phyloP scores from a whole-genome alignment of 2,797 vertebrate genomes.

The Eremophila alpestris region DNA sequence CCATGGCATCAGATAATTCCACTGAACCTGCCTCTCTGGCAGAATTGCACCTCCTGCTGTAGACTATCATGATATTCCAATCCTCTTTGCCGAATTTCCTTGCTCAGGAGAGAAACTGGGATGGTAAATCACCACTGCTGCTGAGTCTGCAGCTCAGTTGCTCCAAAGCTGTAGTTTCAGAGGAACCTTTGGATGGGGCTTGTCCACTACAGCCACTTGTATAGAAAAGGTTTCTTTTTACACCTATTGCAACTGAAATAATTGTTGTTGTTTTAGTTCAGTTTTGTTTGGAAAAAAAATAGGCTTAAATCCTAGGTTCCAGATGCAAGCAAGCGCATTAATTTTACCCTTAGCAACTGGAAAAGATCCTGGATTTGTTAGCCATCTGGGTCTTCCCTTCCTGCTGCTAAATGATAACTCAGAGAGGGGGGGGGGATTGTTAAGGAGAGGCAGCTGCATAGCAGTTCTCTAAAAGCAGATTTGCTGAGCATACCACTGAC shows the following conservation, averaged over 20 bases:
- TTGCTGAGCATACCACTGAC: neutral
- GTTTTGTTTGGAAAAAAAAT: neutral
- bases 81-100: neutral
- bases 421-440: neutral
- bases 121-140: neutral
- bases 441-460: constrained; percentile 4
- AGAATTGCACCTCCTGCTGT: neutral
- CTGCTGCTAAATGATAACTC: neutral
- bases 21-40: neutral
- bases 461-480: neutral
- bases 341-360: neutral
- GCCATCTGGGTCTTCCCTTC: neutral
- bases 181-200: neutral
- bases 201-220: neutral
- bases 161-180: neutral
- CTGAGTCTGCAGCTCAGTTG: neutral
- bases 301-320: neutral
- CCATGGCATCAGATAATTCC: neutral
- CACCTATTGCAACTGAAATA: neutral
- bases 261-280: neutral
- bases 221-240: neutral
- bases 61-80: neutral
- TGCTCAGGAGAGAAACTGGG: neutral
- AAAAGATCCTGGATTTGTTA: neutral
- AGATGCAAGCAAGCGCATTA: neutral